Evolutionary conservation across 2,113 vertebrate species (phyloP), one percentile per base, ranked within the genome.

Genomic region (Sinocyclocheilus grahami): DNA sequence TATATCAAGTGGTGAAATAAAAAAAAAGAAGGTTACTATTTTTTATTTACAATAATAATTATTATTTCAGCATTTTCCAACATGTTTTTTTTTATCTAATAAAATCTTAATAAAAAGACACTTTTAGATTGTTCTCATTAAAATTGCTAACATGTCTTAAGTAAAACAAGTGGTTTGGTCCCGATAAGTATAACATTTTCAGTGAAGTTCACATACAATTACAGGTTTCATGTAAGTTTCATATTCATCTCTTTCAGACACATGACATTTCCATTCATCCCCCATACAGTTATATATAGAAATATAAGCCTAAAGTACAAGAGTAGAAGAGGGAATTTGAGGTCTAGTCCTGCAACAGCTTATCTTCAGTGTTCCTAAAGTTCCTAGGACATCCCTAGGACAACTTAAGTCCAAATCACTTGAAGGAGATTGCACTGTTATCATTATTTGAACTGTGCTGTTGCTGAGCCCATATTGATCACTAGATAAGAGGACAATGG

Each of bases 391-490:
- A 18, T 67, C 24, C 62, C 58, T 71, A 72, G 67, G 48, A 83
- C 77, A 80, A 18, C 24, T 85, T 55, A 81, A 62, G 71, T 42
- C 46, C 51, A 76, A 69, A 87, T 78, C 30, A 62, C 42, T 53
- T 65, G n/a, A 62, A 46, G 27, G 48, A 33, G 27, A 81, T 39
- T 58, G 48, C 74, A 24, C 27, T 48, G 46, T 78, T 53, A 75
- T 82, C 74, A 42, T 55, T 86, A 55, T 86, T 74, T 20, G 0
- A 14, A 46, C 65, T 48, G 85, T 78, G 51, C 27, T 5, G 11
- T 22, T 37, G 58, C 42, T 74, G 78, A 60, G 67, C 83, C 46
- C 48, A 33, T 81, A 76, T 55, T 76, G 87, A 86, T 86, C 62
- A 67, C 58, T 46, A 69, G 37, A 82, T 14, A 71, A 14, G n/a